These are phyloP conservation scores for Psephotus haematonotus DNA, from an alignment of 2,113 vertebrate genomes.

Conservation along the genomic window DNA sequence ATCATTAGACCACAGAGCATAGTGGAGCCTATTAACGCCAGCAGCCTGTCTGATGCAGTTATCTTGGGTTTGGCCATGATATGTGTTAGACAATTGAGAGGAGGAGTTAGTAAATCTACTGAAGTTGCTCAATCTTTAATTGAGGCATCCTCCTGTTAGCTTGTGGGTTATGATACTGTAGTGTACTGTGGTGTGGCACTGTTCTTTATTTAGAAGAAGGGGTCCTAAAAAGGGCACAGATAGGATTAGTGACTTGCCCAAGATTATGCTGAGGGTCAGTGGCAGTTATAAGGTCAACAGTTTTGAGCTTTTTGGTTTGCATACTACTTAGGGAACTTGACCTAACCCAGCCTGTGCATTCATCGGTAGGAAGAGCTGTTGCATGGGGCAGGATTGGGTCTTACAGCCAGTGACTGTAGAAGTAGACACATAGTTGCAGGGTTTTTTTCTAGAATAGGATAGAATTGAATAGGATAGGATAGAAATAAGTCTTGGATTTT, in stretches of 20 bases:
- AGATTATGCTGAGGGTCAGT: background rate
- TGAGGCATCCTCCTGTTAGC: rapidly evolving
- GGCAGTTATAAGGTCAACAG: background rate
- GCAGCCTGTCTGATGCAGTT: background rate
- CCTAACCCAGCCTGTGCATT: background rate
- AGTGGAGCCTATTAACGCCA: background rate
- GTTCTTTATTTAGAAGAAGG: background rate
- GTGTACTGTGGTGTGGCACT: background rate
- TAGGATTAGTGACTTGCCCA: background rate
- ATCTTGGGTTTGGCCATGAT: background rate
- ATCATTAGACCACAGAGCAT: background rate
- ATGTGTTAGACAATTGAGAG: background rate
- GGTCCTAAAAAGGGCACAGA: background rate
- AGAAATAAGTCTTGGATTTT: background rate
- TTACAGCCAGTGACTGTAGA: background rate
- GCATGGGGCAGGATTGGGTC: background rate
- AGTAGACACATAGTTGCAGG: background rate
- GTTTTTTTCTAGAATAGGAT: too few relatives aligned
- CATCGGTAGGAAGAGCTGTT: background rate
- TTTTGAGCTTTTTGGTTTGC: background rate
- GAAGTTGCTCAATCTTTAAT: background rate
- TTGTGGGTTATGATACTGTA: background rate
- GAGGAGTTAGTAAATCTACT: background rate
- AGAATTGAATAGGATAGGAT: too few relatives aligned
- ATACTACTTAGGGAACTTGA: background rate